These are phyloP conservation scores for Laticauda laticaudata DNA, from an alignment of 2,113 vertebrate species.

Conservation along the genomic window DNA sequence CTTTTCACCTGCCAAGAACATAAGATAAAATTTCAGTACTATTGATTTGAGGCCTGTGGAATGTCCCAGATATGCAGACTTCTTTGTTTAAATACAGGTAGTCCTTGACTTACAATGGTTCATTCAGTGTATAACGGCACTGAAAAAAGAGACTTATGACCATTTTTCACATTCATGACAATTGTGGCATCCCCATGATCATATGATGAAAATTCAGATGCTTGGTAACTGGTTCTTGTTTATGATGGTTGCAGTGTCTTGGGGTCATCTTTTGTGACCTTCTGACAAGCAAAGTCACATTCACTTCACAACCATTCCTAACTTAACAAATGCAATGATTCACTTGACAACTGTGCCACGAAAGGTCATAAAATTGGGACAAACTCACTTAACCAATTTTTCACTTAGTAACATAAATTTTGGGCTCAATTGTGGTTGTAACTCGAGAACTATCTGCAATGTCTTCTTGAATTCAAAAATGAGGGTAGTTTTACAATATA, in stretches of 20 bases:
- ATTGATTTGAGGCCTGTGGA: not conserved
- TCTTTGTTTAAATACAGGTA: not conserved
- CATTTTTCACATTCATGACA: not conserved
- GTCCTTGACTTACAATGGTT: not conserved
- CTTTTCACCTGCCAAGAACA: slow-evolving; percentile 77
- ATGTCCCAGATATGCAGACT: not conserved
- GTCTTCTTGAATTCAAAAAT: not conserved
- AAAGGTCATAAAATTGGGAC: not conserved
- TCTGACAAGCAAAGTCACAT: not conserved
- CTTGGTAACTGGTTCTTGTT: not conserved
- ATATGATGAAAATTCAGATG: not conserved
- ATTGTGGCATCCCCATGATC: not conserved
- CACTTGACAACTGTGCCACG: not conserved
- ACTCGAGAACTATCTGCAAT: not conserved
- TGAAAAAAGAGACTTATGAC: not conserved
- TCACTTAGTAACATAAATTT: not conserved
- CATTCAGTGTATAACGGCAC: not conserved
- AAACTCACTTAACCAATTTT: not conserved
- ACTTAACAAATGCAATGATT: not conserved
- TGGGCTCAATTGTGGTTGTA: not conserved
- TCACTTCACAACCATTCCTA: not conserved
- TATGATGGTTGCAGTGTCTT: not conserved
- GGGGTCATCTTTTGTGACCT: not conserved
- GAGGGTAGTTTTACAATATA: not conserved
- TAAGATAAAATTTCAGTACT: slow-evolving; percentile 13